Base-by-base conservation (phyloP, 2,888 invertebrate genomes). In the Eudasyphora cyanicolor region DNA sequence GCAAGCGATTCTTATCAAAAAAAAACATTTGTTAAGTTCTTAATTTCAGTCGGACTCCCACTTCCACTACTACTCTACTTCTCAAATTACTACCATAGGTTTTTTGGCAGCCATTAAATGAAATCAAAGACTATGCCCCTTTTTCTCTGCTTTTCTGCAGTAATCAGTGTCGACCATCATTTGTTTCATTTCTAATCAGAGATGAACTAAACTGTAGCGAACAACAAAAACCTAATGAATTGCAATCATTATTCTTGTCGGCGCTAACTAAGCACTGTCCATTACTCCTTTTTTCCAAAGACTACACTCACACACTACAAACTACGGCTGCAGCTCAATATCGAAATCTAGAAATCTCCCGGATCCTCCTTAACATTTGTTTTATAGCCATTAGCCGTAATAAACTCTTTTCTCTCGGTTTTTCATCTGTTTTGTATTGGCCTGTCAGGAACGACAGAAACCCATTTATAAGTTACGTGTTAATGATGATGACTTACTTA, bases 401-500 rank as follows among this genome's bases (percentile, higher is more conserved):
- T 54, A n/a, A n/a, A n/a, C n/a, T n/a, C n/a, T 17, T 60, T 32
- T 60, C 1, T n/a, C 14, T 10, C 14, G 1, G 1, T 51, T 51
- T 17, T 4, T 54, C n/a, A n/a, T n/a, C n/a, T 54, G 3, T 54
- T 21, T 21, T n/a, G 45, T n/a, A 45, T 45, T 45, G 14, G 45
- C n/a, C 14, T 4, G 29, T n/a, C 29, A n/a, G 14, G n/a, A n/a
- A 27, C 1, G 4, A 4, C 60, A 29, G n/a, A 29, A 60, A 60
- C 0, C 60, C 57, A 57, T 57, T n/a, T 29, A 32, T 60, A 32
- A n/a, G 60, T 60, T n/a, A 60, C 60, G 60, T 60, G 60, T n/a
- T 60, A 60, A 60, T 60, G 29, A 60, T 60, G 29, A 60, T 60
- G 60, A 29, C 29, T 29, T 60, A 45, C 60, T 60, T 8, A 49